Evolutionary conservation across 2,888 invertebrate genomes (phyloP), one percentile per base, ranked within the genome.

Genomic region (Lycia hirtaria): DNA sequence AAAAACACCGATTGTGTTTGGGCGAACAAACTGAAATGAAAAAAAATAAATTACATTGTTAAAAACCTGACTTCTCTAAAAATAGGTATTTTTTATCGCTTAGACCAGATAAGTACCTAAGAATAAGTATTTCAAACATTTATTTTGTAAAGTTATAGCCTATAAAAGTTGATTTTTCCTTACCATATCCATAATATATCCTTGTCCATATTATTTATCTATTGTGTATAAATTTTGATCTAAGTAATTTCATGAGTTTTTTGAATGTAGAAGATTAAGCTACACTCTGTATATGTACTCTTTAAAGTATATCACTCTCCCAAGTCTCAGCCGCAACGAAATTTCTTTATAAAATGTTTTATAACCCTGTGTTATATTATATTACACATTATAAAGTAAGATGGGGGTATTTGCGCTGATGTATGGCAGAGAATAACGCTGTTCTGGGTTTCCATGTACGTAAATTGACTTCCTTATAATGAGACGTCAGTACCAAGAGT

Each of bases 391-490:
- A 78, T 73, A 72, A 72, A 63, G 67, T 67, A 55, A 72, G 82
- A 78, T 78, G 73, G 71, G 69, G 71, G 76, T 81, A 81, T 83
- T 80, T 28, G 47, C 72, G 61, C 59, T 83, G 77, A 83, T 81
- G 82, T 80, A 87, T 81, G 73, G 69, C 71, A 72, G 65, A 68
- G 73, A 79, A 77, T 82, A 82, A 79, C 73, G 67, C 71, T 40
- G 19, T 6, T 10, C 63, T 64, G 67, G 67, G 68, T 73, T 72
- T 73, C 64, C 65, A 65, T 73, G 75, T 80, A 81, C 30, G 54
- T 54, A 57, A 48, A 83, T 85, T 83, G 80, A 83, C 79, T 81
- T 76, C 67, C 60, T 62, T 63, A 61, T 85, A 85, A 83, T 83
- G 81, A 81, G 80, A 81, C 75, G 77, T 71, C 79, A 78, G 28